Percentiles rank a stretch among this genome's conserved stretches.
phyloP scores from a whole-genome alignment of 2,888 invertebrate genomes.

The Apodemia zela region DNA sequence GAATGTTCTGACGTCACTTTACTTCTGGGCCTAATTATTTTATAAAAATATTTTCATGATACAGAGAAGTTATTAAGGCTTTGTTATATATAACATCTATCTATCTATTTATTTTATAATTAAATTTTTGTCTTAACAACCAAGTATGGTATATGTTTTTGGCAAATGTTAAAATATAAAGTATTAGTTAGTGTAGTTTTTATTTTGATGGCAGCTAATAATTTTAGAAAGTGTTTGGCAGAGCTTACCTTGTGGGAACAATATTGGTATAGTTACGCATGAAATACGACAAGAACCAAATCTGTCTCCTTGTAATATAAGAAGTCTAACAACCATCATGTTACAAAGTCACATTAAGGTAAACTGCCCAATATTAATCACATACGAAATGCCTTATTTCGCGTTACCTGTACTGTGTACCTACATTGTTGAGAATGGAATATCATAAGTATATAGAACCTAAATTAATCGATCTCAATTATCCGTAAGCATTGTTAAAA shows the following conservation, averaged over 20 bases:
- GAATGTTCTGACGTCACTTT: too few relatives aligned
- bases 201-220: conserved; percentile 63
- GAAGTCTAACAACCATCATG: conserved; percentile 32
- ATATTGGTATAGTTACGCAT: conserved; percentile 62
- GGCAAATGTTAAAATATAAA: too few relatives aligned
- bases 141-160: too few relatives aligned
- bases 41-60: too few relatives aligned
- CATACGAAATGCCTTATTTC: conserved; percentile 73
- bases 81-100: too few relatives aligned
- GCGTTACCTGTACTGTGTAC: conserved; percentile 73
- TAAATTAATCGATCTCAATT: conserved; percentile 76
- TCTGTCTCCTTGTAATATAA: conserved; percentile 44
- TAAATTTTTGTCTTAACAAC: too few relatives aligned
- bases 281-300: conserved; percentile 29
- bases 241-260: conserved; percentile 77
- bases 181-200: conserved; percentile 1
- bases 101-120: too few relatives aligned
- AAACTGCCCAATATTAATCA: conserved; percentile 33
- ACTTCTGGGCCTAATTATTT: too few relatives aligned
- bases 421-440: conserved; percentile 65
- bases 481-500: conserved; percentile 59
- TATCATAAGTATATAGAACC: conserved; percentile 65
- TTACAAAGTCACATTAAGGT: conserved; percentile 30
- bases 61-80: too few relatives aligned
- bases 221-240: conserved; percentile 48